A percentile compares a stretch with the other conserved stretches of the same genome.
phyloP scores from a whole-genome alignment of 2,888 invertebrate genomes.

The Lathronympha strigana region DNA sequence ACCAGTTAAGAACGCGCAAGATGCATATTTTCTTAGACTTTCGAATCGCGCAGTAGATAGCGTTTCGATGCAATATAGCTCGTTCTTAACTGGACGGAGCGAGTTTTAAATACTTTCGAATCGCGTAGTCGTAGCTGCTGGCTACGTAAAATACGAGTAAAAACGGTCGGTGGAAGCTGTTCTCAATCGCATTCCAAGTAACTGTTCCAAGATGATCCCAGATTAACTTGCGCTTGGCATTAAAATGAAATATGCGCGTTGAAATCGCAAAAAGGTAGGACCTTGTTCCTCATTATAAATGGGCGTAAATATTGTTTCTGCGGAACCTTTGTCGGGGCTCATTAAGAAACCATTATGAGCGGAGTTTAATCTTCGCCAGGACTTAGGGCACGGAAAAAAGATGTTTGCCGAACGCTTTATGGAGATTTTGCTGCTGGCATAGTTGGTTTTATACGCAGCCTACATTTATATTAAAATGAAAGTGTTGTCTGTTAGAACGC shows the following conservation, averaged over 20 bases:
- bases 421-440: slow-evolving; percentile 37
- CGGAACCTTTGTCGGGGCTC: slow-evolving; percentile 60
- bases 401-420: slow-evolving; percentile 44
- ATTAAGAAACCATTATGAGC: slow-evolving; percentile 72
- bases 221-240: slow-evolving; percentile 1
- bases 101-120: too few species aligned
- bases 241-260: slow-evolving; percentile 61
- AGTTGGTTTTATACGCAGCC: too few species aligned
- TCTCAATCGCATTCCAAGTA: background rate
- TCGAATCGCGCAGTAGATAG: too few species aligned
- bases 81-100: too few species aligned
- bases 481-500: slow-evolving; percentile 24
- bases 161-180: background rate
- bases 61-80: too few species aligned
- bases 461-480: slow-evolving; percentile 30
- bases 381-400: slow-evolving; percentile 44
- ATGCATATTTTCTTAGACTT: too few species aligned
- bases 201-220: background rate
- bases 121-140: too few species aligned
- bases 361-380: slow-evolving; percentile 51
- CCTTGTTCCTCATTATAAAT: slow-evolving; percentile 65
- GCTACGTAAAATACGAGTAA: too few species aligned
- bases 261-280: slow-evolving; percentile 54
- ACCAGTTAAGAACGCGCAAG: too few species aligned
- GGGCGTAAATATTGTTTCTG: slow-evolving; percentile 69